Percentiles rank a stretch among this genome's conserved stretches.
Evolutionary conservation across 1,140 invertebrate species (phyloP).

Genomic region (Halictus rubicundus): DNA sequence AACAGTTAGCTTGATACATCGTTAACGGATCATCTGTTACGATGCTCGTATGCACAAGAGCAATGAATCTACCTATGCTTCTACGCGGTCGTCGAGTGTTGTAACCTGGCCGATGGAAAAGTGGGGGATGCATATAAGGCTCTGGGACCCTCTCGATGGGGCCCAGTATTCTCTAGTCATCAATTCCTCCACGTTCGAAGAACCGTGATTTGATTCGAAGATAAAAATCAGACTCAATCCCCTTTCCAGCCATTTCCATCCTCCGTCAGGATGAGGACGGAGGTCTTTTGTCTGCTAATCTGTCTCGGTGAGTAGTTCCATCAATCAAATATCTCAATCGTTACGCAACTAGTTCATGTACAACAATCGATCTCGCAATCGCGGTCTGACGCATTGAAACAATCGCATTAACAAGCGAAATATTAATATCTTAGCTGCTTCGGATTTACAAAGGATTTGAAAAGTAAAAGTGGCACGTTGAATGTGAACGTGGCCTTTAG

Average conservation of each 20-base stretch:
- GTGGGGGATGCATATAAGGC: slow-evolving; percentile 80
- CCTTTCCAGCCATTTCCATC: slow-evolving; percentile 26
- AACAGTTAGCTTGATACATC: slow-evolving; percentile 6
- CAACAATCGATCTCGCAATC: no score
- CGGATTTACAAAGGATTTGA: not conserved
- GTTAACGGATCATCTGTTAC: slow-evolving; percentile 11
- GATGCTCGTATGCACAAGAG: slow-evolving; percentile 62
- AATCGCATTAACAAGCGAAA: not conserved
- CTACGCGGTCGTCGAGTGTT: slow-evolving; percentile 71
- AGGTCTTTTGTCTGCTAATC: slow-evolving; percentile 70
- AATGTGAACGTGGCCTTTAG: slow-evolving; percentile 22
- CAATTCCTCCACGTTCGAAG: slow-evolving; percentile 63
- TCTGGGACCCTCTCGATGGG: slow-evolving; percentile 69
- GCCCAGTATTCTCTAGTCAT: slow-evolving; percentile 79
- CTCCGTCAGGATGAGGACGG: slow-evolving; percentile 72
- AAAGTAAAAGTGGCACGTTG: not conserved
- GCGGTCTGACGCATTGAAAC: no score
- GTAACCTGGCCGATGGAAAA: slow-evolving; percentile 70
- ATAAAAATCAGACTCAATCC: slow-evolving; percentile 22
- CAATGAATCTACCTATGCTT: slow-evolving; percentile 62
- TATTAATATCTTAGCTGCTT: no score
- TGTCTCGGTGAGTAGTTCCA: slow-evolving; percentile 72
- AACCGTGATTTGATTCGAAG: slow-evolving; percentile 46
- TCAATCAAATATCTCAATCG: no score
- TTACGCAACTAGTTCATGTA: not conserved